These are phyloP conservation scores for Gymnorhina tibicen DNA, from an alignment of 2,113 vertebrate genomes.

Conservation along the genomic window DNA sequence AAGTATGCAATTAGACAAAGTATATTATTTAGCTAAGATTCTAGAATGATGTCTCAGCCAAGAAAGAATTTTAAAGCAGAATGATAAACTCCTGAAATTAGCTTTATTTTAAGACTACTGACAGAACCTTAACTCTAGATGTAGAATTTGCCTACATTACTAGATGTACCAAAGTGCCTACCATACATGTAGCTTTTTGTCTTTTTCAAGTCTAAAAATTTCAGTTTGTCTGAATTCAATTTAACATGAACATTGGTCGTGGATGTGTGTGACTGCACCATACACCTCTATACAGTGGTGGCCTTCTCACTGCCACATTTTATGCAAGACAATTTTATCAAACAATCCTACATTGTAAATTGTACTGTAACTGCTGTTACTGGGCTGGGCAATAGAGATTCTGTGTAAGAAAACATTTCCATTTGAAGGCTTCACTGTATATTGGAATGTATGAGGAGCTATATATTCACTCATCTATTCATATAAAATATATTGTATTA, in stretches of 20 bases:
- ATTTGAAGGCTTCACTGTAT: conserved; percentile 26
- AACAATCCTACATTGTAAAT: background rate
- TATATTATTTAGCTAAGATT: conserved; percentile 17
- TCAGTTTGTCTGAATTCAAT: conserved; percentile 12
- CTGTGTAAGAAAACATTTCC: background rate
- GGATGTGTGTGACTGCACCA: background rate
- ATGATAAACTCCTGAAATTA: conserved; percentile 37
- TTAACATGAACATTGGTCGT: background rate
- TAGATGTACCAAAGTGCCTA: conserved; percentile 72
- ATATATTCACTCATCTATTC: background rate
- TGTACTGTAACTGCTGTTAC: background rate
- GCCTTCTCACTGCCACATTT: background rate
- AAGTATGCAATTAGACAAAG: conserved; percentile 56
- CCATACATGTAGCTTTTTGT: background rate
- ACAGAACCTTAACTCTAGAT: conserved; percentile 37
- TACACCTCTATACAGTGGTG: background rate
- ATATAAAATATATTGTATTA: background rate
- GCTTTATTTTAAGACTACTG: conserved; percentile 48
- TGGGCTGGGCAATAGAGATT: background rate
- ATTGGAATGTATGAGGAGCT: background rate
- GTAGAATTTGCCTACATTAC: conserved; percentile 41
- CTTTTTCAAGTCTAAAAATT: background rate
- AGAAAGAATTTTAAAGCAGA: conserved; percentile 21
- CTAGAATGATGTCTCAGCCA: conserved; percentile 15
- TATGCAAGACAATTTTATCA: background rate